phyloP scores from a whole-genome alignment of 2,888 invertebrate genomes.

The Xestia c-nigrum region DNA sequence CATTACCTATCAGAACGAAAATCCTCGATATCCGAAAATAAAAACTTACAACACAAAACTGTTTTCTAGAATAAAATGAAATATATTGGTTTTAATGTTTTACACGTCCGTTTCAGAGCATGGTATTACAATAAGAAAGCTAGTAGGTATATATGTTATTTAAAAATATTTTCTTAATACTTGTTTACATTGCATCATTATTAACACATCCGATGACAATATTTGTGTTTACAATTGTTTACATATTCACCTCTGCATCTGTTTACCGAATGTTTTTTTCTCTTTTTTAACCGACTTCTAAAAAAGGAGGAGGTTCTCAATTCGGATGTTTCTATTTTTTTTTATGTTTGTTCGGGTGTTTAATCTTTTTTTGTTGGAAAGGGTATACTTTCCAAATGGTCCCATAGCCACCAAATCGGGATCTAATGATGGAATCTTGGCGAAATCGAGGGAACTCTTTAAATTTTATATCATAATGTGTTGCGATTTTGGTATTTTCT shows the following conservation, averaged over 20 bases:
- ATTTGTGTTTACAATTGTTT: conserved; percentile 17
- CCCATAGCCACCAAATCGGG: too few relatives aligned
- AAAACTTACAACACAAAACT: conserved; percentile 29
- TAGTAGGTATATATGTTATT: neutral
- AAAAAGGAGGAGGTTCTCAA: too few relatives aligned
- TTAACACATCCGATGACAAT: neutral
- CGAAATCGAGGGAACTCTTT: too few relatives aligned
- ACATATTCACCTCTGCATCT: neutral
- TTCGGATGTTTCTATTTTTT: too few relatives aligned
- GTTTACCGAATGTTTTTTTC: too few relatives aligned
- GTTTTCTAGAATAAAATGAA: conserved; percentile 20
- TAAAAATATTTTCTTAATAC: neutral
- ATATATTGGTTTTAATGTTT: neutral
- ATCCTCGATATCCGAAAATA: conserved; percentile 1
- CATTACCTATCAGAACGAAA: conserved; percentile 45
- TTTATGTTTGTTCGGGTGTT: too few relatives aligned
- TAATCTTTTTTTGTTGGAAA: too few relatives aligned
- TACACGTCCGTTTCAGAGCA: conserved; percentile 19
- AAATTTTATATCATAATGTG: too few relatives aligned
- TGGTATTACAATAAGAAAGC: conserved; percentile 1
- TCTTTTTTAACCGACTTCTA: too few relatives aligned
- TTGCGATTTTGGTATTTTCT: too few relatives aligned
- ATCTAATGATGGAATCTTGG: too few relatives aligned
- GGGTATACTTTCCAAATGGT: too few relatives aligned
- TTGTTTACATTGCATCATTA: conserved; percentile 24